These are phyloP conservation scores for Falco cherrug DNA, from an alignment of 2,797 vertebrate genomes.

Conservation along the genomic window DNA sequence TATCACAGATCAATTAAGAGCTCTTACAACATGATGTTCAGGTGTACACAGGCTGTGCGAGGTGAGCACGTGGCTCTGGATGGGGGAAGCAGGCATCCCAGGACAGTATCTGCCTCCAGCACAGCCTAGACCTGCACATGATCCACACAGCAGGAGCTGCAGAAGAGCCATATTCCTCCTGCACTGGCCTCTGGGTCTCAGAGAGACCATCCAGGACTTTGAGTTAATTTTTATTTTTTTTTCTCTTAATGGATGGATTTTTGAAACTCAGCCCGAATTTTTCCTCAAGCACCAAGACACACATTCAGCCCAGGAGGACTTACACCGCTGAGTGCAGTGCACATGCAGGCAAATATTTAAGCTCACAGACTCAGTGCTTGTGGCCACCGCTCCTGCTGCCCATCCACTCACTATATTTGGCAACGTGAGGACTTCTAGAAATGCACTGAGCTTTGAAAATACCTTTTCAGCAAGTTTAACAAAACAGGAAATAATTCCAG, in stretches of 20 bases:
- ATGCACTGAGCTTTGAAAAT: background rate
- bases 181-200: no score
- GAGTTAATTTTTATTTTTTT: no score
- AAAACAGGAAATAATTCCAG: background rate
- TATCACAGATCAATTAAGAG: background rate
- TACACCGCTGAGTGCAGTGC: background rate
- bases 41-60: background rate
- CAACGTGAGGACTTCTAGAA: background rate
- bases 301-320: background rate
- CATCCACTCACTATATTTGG: no score
- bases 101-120: background rate
- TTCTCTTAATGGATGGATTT: background rate
- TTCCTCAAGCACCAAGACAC: background rate
- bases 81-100: background rate
- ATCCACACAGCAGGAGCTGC: background rate
- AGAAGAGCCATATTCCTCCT: background rate
- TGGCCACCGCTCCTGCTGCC: background rate
- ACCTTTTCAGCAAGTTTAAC: background rate
- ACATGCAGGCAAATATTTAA: background rate
- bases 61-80: rapidly evolving
- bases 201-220: no score
- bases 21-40: rapidly evolving
- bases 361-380: background rate
- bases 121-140: background rate
- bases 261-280: background rate